These are phyloP conservation scores for Macrophya annulata DNA, from an alignment of 2,888 invertebrate genomes.

Conservation along the genomic window DNA sequence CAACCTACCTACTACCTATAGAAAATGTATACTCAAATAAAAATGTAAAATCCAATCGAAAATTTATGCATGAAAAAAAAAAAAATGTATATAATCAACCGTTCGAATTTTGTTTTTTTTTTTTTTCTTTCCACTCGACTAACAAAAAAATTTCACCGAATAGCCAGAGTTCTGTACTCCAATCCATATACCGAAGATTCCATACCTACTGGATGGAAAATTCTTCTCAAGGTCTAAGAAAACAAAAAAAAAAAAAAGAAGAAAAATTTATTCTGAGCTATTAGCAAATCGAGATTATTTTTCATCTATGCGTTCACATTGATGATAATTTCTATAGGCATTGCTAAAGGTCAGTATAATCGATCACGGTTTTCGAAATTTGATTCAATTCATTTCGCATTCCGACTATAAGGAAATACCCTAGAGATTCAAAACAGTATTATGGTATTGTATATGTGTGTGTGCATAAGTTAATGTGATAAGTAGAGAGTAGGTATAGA, in stretches of 20 bases:
- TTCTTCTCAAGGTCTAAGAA: not conserved
- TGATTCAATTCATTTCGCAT: slow-evolving; percentile 1
- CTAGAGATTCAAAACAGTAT: not conserved
- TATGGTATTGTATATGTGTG: not conserved
- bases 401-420: not conserved
- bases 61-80: slow-evolving; percentile 11
- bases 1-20: not conserved
- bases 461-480: slow-evolving; percentile 5
- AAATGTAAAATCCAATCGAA: not conserved
- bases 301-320: not conserved
- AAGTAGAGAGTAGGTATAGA: slow-evolving; percentile 1
- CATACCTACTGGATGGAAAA: not conserved
- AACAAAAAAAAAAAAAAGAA: too few species aligned
- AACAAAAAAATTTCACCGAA: not conserved
- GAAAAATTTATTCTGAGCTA: not conserved
- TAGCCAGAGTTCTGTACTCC: not conserved
- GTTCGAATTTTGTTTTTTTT: not conserved
- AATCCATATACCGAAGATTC: not conserved
- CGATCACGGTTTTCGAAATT: not conserved
- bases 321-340: not conserved
- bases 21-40: not conserved
- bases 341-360: not conserved
- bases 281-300: not conserved
- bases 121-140: too few species aligned
- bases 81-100: too few species aligned